Conservation (phyloP, 2,888 invertebrate genomes). For the Drosophila atripex region DNA sequence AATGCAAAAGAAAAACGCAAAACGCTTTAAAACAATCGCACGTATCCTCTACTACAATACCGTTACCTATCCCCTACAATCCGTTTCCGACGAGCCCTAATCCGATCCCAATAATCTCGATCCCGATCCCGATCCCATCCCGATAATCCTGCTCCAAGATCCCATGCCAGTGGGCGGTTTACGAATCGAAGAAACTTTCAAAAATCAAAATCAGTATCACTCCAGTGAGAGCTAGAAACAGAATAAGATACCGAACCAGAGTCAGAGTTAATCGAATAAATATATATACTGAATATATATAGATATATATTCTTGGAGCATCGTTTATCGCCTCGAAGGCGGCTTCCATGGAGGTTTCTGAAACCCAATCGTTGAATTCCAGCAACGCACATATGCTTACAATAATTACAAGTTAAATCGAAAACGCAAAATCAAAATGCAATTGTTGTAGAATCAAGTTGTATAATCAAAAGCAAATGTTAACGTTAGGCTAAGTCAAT, state of each 20-base stretch:
- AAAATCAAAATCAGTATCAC: conserved; percentile 56
- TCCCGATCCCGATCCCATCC: conserved; percentile 41
- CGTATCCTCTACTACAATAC: conserved; percentile 83
- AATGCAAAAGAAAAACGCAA: conserved; percentile 83
- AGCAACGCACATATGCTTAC: conserved; percentile 42
- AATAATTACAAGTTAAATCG: conserved; percentile 23
- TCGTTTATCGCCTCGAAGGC: conserved; percentile 53
- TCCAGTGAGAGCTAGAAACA: conserved; percentile 44
- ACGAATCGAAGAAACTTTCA: conserved; percentile 69
- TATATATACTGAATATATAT: conserved; percentile 28
- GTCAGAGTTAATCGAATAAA: conserved; percentile 33
- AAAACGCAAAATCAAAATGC: conserved; percentile 22
- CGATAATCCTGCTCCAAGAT: conserved; percentile 34
- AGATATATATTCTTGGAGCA: conserved; percentile 63
- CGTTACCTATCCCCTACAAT: conserved; percentile 81
- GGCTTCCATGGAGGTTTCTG: conserved; percentile 60
- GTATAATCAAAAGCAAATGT: conserved; percentile 42
- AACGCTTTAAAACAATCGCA: conserved; percentile 83
- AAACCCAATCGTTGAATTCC: conserved; percentile 47
- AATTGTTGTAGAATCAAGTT: conserved; percentile 31
- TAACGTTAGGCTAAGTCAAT: conserved; percentile 56
- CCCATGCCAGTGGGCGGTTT: conserved; percentile 50
- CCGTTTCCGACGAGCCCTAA: conserved; percentile 77
- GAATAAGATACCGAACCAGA: conserved; percentile 18
- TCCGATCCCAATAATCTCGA: conserved; percentile 37